phyloP scores from a whole-genome alignment of 2,888 invertebrate genomes.

The Eilema sororculum region DNA sequence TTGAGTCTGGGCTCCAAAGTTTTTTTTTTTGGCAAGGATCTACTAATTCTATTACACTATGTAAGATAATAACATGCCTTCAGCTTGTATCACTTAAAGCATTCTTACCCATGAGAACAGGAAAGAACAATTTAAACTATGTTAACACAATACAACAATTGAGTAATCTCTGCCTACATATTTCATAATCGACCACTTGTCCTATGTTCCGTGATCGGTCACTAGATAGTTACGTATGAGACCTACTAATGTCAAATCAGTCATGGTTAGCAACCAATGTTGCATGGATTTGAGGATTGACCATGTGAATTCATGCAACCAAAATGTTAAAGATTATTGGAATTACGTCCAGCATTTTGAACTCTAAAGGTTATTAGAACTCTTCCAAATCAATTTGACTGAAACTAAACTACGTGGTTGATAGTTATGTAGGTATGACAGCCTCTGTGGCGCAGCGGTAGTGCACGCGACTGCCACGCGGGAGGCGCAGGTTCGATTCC shows the following conservation, averaged over 20 bases:
- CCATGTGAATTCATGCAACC: conserved; percentile 40
- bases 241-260: conserved; percentile 41
- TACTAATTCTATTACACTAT: neutral
- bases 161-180: conserved; percentile 31
- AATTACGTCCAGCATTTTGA: conserved; percentile 1
- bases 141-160: conserved; percentile 32
- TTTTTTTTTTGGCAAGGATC: too few relatives aligned
- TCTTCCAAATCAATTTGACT: conserved; percentile 2
- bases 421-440: too few relatives aligned
- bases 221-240: conserved; percentile 41
- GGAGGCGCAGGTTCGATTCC: too few relatives aligned
- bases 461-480: too few relatives aligned
- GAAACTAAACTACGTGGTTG: neutral
- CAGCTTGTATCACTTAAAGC: neutral
- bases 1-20: too few relatives aligned
- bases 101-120: conserved; percentile 8
- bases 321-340: conserved; percentile 7
- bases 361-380: neutral
- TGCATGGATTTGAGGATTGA: conserved; percentile 22
- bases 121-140: conserved; percentile 10
- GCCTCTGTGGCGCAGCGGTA: too few relatives aligned
- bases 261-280: conserved; percentile 39
- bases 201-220: conserved; percentile 52
- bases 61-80: neutral
- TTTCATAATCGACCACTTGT: conserved; percentile 41